Conservation (phyloP, 2,888 invertebrate genomes). For the Drosophila acutilabella region DNA sequence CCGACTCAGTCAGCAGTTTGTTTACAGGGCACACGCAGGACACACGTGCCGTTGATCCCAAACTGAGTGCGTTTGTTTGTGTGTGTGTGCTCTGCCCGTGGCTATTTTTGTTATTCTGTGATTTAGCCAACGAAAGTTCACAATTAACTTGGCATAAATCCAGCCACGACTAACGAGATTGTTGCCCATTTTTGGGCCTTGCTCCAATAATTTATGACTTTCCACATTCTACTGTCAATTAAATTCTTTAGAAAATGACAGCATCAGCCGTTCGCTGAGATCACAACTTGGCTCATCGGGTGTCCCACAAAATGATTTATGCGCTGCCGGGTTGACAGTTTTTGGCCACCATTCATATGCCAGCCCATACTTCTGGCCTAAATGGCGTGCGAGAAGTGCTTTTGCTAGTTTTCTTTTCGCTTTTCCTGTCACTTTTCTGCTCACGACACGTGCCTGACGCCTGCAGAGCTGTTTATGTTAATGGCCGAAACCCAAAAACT, state of each 20-base stretch:
- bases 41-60: constrained; percentile 43
- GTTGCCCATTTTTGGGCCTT: constrained; percentile 10
- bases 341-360: constrained; percentile 43
- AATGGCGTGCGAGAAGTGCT: constrained; percentile 49
- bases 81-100: constrained; percentile 23
- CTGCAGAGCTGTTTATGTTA: constrained; percentile 76
- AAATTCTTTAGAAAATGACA: constrained; percentile 76
- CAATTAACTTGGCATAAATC: constrained; percentile 47
- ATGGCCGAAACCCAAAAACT: constrained; percentile 57
- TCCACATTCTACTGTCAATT: constrained; percentile 74
- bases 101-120: constrained; percentile 18
- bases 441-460: constrained; percentile 66
- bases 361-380: constrained; percentile 4
- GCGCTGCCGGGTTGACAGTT: constrained; percentile 63
- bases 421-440: constrained; percentile 52
- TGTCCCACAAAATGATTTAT: constrained; percentile 67
- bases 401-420: constrained; percentile 63
- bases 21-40: constrained; percentile 40
- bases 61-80: neutral
- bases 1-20: constrained; percentile 47
- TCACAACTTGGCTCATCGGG: constrained; percentile 38
- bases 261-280: constrained; percentile 54
- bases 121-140: constrained; percentile 33
- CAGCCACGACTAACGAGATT: constrained; percentile 3
- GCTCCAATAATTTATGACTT: constrained; percentile 74